Percentiles rank a stretch among this genome's conserved stretches.
Conservation (phyloP, 2,113 vertebrate species). For the Sphyrna mokarran region DNA sequence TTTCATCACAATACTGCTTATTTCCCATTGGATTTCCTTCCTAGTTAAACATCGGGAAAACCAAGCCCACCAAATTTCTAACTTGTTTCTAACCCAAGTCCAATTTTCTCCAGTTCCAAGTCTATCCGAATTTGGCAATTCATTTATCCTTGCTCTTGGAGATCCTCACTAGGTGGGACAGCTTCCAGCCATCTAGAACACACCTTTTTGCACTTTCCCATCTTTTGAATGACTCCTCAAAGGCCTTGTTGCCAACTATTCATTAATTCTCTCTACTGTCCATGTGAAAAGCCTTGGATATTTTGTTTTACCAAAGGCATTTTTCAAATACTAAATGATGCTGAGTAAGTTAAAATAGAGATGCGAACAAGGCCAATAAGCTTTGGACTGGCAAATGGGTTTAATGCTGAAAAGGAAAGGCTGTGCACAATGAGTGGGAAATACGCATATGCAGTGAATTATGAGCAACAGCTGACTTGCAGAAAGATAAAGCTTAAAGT, state of each 20-base stretch:
- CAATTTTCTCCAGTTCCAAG: background rate
- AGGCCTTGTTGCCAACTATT: background rate
- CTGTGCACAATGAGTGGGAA: background rate
- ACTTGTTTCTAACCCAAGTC: background rate
- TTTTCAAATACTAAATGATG: background rate
- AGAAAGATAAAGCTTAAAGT: background rate
- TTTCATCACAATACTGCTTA: background rate
- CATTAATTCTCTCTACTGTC: background rate
- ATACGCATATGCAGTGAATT: background rate
- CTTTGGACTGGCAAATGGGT: background rate
- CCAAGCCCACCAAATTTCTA: background rate
- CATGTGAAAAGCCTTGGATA: background rate
- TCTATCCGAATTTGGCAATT: background rate
- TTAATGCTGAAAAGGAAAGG: background rate
- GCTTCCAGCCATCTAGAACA: background rate
- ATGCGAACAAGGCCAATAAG: background rate
- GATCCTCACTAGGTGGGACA: background rate
- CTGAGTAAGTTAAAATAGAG: background rate
- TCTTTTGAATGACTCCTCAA: background rate
- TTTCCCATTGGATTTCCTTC: background rate
- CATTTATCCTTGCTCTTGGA: background rate
- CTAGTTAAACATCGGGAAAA: background rate
- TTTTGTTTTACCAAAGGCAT: background rate
- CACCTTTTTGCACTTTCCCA: background rate
- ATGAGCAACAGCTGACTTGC: background rate